Evolutionary conservation across 2,797 vertebrate genomes (phyloP), one percentile per base, ranked within the genome.

Genomic region (Poliocrania exsul): DNA sequence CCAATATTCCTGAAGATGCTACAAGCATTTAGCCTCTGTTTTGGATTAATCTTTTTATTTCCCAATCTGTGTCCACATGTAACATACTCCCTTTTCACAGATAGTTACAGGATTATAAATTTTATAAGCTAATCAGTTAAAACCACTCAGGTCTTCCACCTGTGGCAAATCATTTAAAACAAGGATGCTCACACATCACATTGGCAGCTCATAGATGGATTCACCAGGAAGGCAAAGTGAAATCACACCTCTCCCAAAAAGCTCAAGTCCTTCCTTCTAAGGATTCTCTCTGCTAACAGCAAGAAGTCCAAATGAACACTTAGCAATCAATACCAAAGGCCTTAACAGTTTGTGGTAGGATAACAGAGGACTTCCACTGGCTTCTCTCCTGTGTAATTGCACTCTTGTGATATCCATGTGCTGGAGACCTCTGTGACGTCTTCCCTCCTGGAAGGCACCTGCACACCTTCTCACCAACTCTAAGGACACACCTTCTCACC

Each of bases 31-130:
- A 37, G 11, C 16, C 37, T 83, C 49, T 49, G 28, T 69, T 91
- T 72, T 33, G 11, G 29, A 26, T 2, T 33, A 40, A 33, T 6
- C 3, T 19, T 53, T 79, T 77, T 44, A 38, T 62, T 57, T 40
- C 37, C 23, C 28, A 37, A 1, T 7, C 9, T 9, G 12, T 11
- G 5, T 17, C 51, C 5, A 3, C 4, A 13, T 6, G n/a, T 53
- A 33, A 44, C 16, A 20, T 21, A 35, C 12, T 51, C 7, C 2
- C 2, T 82, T 65, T 77, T 8, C 69, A 47, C 44, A 72, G 29
- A 38, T 3, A 57, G 24, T 57, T 61, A 50, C 5, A 72, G 29
- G 5, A 85, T 57, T 46, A 65, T n/a, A 60, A 35, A 74, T 4
- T 56, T 61, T 19, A 11, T 53, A 53, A 92, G 18, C 9, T 67